Evolutionary conservation across 2,797 vertebrate genomes (phyloP).

Genomic region (Thalassophryne amazonica): DNA sequence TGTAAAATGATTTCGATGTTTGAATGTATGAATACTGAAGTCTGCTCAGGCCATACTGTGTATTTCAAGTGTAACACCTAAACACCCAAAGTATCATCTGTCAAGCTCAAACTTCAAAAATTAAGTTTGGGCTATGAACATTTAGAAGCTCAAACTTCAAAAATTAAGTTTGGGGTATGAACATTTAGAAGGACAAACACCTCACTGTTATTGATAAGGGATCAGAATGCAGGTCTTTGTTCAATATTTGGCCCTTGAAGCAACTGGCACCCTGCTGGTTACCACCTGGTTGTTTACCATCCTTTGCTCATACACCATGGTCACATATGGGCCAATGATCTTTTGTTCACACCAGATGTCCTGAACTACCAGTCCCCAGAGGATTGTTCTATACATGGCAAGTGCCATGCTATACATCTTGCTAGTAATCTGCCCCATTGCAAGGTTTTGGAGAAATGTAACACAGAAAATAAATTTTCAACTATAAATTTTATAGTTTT

Average conservation of each 20-base stretch:
- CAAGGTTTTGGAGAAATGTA: background rate
- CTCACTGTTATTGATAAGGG: constrained; percentile 26
- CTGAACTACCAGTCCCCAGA: constrained; percentile 45
- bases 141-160: no score
- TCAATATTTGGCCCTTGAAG: constrained; percentile 42
- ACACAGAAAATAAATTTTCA: no score
- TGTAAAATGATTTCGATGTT: no score
- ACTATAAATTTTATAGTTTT: no score
- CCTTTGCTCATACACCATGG: constrained; percentile 54
- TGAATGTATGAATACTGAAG: no score
- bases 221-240: constrained; percentile 35
- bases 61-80: no score
- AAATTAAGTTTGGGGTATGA: no score
- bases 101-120: no score
- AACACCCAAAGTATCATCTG: no score
- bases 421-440: constrained; percentile 8
- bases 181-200: constrained; percentile 13
- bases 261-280: constrained; percentile 61
- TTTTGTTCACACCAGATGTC: constrained; percentile 79
- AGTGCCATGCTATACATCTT: constrained; percentile 22
- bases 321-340: constrained; percentile 43
- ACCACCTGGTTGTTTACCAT: constrained; percentile 67
- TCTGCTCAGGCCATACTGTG: no score
- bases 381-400: constrained; percentile 33
- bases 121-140: no score